Base-by-base conservation (phyloP, 1,140 invertebrate genomes). In the Drosophila malerkotliana region DNA sequence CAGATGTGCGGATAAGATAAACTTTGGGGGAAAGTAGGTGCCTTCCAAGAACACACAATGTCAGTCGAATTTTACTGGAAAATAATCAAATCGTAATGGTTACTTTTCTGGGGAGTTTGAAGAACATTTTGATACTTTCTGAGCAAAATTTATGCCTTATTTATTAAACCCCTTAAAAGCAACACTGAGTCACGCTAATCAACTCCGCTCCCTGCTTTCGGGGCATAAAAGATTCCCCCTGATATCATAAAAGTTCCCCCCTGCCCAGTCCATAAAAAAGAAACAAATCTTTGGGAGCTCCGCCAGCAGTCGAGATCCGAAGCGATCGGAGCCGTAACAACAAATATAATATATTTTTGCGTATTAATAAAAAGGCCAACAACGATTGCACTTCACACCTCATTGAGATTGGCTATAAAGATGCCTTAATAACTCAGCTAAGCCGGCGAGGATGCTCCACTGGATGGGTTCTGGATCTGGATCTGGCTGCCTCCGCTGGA, bases 361-460 rank as follows among this genome's bases (percentile, higher is more conserved):
- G 83, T 88, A 90, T 90, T 90, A 90, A 90, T 90, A 85, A 87
- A 90, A 85, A 73, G 60, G 76, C 69, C 78, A 78, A 74, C 67
- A 83, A 82, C 87, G 87, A 90, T 87, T 90, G 87, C 87, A 90
- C 81, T 90, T 90, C 87, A 90, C 87, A 90, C 87, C 87, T 90
- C 87, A 90, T 90, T 90, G 87, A 90, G 87, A 90, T 90, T 90
- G 87, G 68, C 82, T 67, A 90, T 90, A 87, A 90, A 90, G 85
- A 90, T 90, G 87, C 82, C 87, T 90, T 90, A 90, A 90, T 90
- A 90, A 90, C 87, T 90, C 87, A 90, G 75, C 78, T 82, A 77
- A 90, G 81, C 71, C 64, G 60, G 21, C 37, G 66, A 34, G 54
- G 61, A 68, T 64, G 61, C 37, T 53, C 71, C 41, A 44, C 44